These are phyloP conservation scores for Isaurus tuberculatus DNA, from an alignment of 92 coral and sea anemone species.

Conservation along the genomic window DNA sequence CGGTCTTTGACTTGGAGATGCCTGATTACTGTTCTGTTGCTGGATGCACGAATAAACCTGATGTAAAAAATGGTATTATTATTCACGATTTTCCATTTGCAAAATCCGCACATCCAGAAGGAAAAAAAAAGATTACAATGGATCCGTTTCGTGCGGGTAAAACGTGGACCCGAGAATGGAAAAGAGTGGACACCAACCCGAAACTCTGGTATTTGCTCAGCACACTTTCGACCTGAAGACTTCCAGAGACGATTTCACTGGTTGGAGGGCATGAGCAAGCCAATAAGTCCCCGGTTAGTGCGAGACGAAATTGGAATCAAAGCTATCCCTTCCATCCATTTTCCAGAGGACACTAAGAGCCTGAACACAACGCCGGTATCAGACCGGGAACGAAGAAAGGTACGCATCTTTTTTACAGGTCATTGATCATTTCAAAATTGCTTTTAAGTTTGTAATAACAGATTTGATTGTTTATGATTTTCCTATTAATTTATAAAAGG, in stretches of 20 bases:
- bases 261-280: conserved; percentile 1
- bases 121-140: background rate
- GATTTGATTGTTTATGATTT: background rate
- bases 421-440: background rate
- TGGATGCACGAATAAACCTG: background rate
- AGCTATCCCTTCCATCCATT: conserved; percentile 2
- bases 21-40: conserved; percentile 9
- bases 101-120: background rate
- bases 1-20: background rate
- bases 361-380: background rate
- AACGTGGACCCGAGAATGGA: background rate
- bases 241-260: background rate
- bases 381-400: background rate
- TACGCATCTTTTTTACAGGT: background rate
- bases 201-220: background rate
- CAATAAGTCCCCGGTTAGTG: background rate
- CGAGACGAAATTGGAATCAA: background rate
- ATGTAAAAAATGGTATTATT: conserved; percentile 10
- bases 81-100: background rate
- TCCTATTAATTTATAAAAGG: too few relatives aligned
- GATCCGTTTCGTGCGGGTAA: background rate
- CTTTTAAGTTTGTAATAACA: background rate
- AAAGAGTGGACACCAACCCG: background rate
- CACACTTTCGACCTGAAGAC: background rate
- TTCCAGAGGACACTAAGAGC: too few relatives aligned